Evolutionary conservation across 2,113 vertebrate species (phyloP).

Genomic region (Australoheros scitulus): DNA sequence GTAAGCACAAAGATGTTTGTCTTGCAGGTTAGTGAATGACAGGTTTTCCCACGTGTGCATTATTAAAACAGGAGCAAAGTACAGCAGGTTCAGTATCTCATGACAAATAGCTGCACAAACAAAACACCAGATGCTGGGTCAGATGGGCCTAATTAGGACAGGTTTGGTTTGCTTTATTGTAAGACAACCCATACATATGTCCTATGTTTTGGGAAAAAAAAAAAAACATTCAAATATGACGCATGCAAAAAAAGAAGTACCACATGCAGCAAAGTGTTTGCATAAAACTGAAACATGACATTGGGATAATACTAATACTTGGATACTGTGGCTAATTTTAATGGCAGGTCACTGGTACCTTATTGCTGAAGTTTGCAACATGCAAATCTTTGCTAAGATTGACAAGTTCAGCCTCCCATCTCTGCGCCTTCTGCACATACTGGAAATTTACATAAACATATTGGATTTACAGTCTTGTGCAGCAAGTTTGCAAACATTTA

Average conservation of each 20-base stretch:
- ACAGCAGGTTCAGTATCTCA: no score
- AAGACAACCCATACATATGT: neutral
- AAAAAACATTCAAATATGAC: neutral
- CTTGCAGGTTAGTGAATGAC: neutral
- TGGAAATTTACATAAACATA: neutral
- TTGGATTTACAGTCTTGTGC: neutral
- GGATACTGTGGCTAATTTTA: neutral
- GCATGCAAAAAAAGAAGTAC: neutral
- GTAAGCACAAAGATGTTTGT: neutral
- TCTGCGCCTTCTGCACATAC: neutral
- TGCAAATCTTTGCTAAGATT: neutral
- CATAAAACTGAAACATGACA: neutral
- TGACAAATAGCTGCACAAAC: no score
- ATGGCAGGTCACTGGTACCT: neutral
- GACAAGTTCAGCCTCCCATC: neutral
- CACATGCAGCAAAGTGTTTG: neutral
- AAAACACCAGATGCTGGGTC: no score
- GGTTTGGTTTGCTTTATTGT: neutral
- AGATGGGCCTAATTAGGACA: neutral
- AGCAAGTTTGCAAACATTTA: neutral
- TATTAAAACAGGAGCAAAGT: no score
- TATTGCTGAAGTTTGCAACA: neutral
- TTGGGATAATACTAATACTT: neutral
- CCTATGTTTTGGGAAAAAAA: neutral
- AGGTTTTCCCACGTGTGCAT: no score